These are phyloP conservation scores for Palloptera scutellata DNA, from an alignment of 2,888 invertebrate species.

Conservation along the genomic window DNA sequence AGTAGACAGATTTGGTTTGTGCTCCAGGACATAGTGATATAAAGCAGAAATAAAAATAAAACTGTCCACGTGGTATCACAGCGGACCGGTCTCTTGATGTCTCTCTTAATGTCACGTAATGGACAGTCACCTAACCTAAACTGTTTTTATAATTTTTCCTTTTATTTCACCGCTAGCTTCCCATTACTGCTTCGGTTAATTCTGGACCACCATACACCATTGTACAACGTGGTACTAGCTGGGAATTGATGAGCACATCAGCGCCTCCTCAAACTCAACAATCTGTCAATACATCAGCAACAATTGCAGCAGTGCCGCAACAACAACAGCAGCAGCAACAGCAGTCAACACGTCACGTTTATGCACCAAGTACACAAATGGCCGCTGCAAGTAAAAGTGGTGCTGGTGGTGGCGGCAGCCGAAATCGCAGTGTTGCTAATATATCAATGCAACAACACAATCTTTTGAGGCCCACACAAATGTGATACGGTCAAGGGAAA, in stretches of 20 bases:
- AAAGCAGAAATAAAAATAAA: too few species aligned
- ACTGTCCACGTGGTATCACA: too few species aligned
- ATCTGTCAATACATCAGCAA: conserved; percentile 22
- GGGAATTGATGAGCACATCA: conserved; percentile 45
- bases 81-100: too few species aligned
- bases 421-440: conserved; percentile 10
- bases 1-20: too few species aligned
- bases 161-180: conserved; percentile 47
- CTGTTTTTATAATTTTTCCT: neutral
- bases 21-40: too few species aligned
- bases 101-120: too few species aligned
- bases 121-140: neutral
- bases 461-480: conserved; percentile 29
- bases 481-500: conserved; percentile 28
- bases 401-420: neutral
- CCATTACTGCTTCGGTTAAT: conserved; percentile 48
- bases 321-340: conserved; percentile 30
- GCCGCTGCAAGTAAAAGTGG: conserved; percentile 26
- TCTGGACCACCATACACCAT: conserved; percentile 43
- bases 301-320: conserved; percentile 30
- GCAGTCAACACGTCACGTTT: conserved; percentile 2
- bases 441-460: conserved; percentile 25
- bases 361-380: neutral
- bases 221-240: conserved; percentile 48
- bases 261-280: conserved; percentile 9